Base-by-base conservation (phyloP, 2,888 invertebrate genomes). In the Alsophila aescularia region DNA sequence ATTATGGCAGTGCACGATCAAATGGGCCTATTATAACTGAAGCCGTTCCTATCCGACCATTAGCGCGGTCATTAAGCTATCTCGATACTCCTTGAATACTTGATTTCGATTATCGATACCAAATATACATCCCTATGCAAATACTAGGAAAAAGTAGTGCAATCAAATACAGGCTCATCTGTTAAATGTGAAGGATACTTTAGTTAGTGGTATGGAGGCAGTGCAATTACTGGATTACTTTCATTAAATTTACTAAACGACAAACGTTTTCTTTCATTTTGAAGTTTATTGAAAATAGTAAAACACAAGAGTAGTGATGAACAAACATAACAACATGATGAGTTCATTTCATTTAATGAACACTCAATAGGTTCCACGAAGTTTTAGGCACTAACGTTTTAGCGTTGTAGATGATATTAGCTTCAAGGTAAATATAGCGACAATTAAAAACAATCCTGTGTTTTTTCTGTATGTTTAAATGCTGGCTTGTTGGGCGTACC, bases 41-140 rank as follows among this genome's bases (percentile, higher is more conserved):
- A 71, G 67, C 70, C 66, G 71, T 69, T 60, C 58, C 67, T 67
- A 69, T 67, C 62, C 66, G 67, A 57, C 76, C 74, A 78, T 79
- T 81, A 77, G 72, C 69, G 60, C 62, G 67, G 69, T 75, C 77
- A 77, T 83, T 79, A 80, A 73, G 74, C 70, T 73, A 76, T 71
- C 74, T 76, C 73, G 67, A 72, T 71, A 75, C 70, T 73, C 67
- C 67, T 69, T 66, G 71, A 71, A 70, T 73, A 56, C 55, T 45
- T 41, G 45, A 56, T 72, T 56, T 56, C 45, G 40, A 52, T 69
- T 67, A 69, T 70, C 70, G 67, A 70, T 66, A 68, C 65, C 60
- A 60, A 49, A 58, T 48, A 51, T 55, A 43, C 49, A 52, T 61
- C 39, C 15, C 31, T 43, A 35, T 48, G 32, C 29, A 42, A 45